Base-by-base conservation (phyloP, 2,888 invertebrate species). In the Busseola fusca region DNA sequence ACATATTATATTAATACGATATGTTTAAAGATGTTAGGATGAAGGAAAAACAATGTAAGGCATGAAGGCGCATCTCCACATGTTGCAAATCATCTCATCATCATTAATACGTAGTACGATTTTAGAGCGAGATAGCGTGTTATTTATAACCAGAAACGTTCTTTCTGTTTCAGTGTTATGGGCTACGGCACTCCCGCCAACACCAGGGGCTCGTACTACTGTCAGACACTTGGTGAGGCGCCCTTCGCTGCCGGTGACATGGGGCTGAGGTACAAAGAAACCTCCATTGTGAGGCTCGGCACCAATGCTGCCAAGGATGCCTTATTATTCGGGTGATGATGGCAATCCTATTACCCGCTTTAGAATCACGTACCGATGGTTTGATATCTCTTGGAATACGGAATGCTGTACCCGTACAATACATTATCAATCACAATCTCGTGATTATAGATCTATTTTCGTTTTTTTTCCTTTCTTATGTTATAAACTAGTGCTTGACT, bases 221-320 rank as follows among this genome's bases (percentile, higher is more conserved):
- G 14, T 5, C 62, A 45, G 45, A 62, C 62, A 21, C 30, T 9
- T n/a, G 62, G 45, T 45, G 62, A 62, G 16, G 30, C 30, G 30
- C 62, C 62, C 30, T 62, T 10, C 45, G 62, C 30, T n/a, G 0
- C 10, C 12, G 90, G 89, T 0, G 10, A 18, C 0, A 63, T 80
- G 0, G 94, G 94, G 0, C 64, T 81, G 5, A 64, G 27, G 1
- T 93, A 87, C 73, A 72, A 9, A 30, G 21, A 52, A 45, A 63
- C 66, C 14, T 69, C 71, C 1, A 1, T 74, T 1, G 2, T 74
- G 12, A 69, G 21, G 16, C 12, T 73, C 12, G 0, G 34, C 12
- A 18, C 52, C 16, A n/a, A 54, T 16, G 3, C 0, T 7, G 21
- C n/a, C 72, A 37, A 37, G 12, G 69, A 69, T 45, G 9, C 21